Evolutionary conservation across 2,888 invertebrate species (phyloP), one percentile per base, ranked within the genome.

Genomic region (Galerucella calmariensis): DNA sequence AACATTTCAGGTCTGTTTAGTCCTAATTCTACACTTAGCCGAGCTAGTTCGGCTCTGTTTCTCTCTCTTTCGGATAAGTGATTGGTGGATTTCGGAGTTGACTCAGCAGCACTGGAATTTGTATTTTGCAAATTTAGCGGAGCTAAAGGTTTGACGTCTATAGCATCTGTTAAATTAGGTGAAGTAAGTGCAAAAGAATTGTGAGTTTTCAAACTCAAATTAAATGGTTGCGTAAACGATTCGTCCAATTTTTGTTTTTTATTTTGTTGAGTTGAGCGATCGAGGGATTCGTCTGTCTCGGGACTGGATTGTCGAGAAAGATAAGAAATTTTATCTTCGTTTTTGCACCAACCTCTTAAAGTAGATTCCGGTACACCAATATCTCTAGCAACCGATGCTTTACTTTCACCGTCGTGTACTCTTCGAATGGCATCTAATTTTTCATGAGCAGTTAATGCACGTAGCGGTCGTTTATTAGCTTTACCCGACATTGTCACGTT

Each of bases 281-380:
- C 89, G 76, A 89, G 88, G 82, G 90, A 90, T 83, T 90, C 91
- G 82, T 90, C 90, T 61, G 93, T 93, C 80, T 94, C 94, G 1
- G 93, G 92, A 10, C 92, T 92, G 62, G 93, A 92, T 82, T 93
- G 91, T 11, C 92, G 90, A 44, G 93, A 92, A 84, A 93, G 92
- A 85, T 92, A 91, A 79, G 93, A 87, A 4, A 92, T 88, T 86
- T 95, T 95, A 82, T 94, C 93, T 84, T 95, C 94, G 84, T 94
- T 94, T 87, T 95, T 95, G 88, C 95, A 95, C 95, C 95, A 95
- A 74, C 95, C 95, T 3, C 95, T 90, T 16, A 95, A 89, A 10
- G 95, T 95, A 2, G 95, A 95, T 86, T 95, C 95, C 0, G 95
- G 95, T 20, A 95, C 95, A 51, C 95, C 94, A 84, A 95, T 94